These are phyloP conservation scores for Melanotaenia nigrans DNA, from an alignment of 2,797 vertebrate genomes.

Conservation along the genomic window DNA sequence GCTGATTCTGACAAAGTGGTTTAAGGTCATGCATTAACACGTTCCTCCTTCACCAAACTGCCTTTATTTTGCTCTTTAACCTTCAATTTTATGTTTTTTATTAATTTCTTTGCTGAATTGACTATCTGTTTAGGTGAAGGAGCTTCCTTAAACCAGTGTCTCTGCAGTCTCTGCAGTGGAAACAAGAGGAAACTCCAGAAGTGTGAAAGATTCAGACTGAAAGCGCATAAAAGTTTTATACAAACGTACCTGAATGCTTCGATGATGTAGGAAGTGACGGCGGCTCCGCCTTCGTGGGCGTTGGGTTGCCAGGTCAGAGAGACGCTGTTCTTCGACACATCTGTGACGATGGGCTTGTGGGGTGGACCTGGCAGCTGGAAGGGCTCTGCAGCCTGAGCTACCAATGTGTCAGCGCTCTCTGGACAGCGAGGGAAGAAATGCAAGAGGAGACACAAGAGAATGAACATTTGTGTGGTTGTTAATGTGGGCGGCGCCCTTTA, in stretches of 20 bases:
- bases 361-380: constrained; percentile 89
- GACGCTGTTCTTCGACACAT: constrained; percentile 89
- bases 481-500: too few relatives aligned
- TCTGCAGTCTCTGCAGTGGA: too few relatives aligned
- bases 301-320: constrained; percentile 94
- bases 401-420: constrained; percentile 65
- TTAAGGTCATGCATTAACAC: neutral
- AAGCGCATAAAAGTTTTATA: neutral
- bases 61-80: too few relatives aligned
- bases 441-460: neutral
- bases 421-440: neutral
- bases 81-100: too few relatives aligned
- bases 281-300: constrained; percentile 79
- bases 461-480: neutral
- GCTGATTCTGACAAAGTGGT: neutral
- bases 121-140: neutral
- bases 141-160: neutral
- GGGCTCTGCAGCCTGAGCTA: constrained; percentile 70
- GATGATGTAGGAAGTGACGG: constrained; percentile 91
- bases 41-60: neutral
- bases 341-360: constrained; percentile 91
- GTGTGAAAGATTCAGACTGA: too few relatives aligned
- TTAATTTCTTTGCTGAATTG: too few relatives aligned
- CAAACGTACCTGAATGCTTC: constrained; percentile 94
- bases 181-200: too few relatives aligned